A percentile compares a stretch with the other conserved stretches of the same genome.
These are phyloP conservation scores for Cossypha caffra DNA, from an alignment of 2,797 vertebrate genomes.

Conservation along the genomic window DNA sequence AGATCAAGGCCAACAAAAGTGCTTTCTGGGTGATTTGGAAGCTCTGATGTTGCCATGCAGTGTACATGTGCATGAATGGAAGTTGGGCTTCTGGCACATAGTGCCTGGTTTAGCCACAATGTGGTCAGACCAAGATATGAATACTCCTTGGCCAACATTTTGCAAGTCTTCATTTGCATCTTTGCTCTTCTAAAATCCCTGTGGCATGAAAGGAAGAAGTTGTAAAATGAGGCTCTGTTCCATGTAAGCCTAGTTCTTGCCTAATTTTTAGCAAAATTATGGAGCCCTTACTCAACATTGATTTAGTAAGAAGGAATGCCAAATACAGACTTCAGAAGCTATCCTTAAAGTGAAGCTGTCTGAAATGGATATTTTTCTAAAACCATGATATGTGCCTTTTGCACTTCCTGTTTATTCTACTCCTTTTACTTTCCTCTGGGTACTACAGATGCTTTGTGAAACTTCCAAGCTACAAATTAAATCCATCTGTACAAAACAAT, in stretches of 20 bases:
- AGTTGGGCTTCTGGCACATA: not conserved
- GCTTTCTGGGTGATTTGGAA: not conserved
- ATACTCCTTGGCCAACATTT: not conserved
- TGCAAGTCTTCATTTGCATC: not conserved
- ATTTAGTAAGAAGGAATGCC: not conserved
- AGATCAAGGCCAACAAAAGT: not conserved
- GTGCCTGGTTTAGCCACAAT: not conserved
- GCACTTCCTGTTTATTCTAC: not conserved
- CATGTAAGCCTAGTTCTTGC: not conserved
- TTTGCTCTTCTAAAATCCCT: not conserved
- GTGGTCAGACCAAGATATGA: not conserved
- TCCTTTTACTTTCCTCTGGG: conserved; percentile 46
- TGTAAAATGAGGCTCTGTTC: not conserved
- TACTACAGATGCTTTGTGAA: conserved; percentile 68
- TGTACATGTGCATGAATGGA: not conserved
- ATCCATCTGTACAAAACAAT: conserved; percentile 72
- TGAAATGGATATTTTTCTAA: not conserved
- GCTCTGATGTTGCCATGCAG: not conserved
- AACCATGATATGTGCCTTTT: not conserved
- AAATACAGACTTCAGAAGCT: not conserved
- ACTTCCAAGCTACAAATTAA: conserved; percentile 74
- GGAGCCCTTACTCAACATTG: not conserved
- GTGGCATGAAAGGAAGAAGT: not conserved
- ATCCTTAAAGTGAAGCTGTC: not conserved
- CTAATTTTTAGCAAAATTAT: not conserved